Evolutionary conservation across 2,113 vertebrate genomes (phyloP), one percentile per base, ranked within the genome.

Genomic region (Scolopax mira): DNA sequence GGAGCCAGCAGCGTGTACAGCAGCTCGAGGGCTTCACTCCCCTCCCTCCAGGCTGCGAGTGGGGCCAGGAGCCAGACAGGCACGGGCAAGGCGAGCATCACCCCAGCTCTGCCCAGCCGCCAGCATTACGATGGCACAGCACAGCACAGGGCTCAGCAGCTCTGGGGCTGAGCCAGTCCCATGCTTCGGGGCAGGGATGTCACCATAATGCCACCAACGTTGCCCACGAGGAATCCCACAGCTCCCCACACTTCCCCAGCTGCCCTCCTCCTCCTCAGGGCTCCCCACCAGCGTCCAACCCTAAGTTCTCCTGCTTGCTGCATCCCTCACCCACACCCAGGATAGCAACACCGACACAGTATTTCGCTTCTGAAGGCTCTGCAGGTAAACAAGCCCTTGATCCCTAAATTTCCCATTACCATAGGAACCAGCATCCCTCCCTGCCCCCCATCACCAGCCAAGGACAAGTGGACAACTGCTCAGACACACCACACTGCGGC

Each of bases 331-430:
- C 21, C 4, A 1, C 6, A 14, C 51, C 41, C 46, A 54, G 82
- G 41, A 55, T 22, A 48, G 31, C 1, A 0, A 11, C 1, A 4
- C 10, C 1, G 0, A 58, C 48, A 24, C 13, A 37, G 55, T 30
- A 21, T 44, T 74, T 41, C 27, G 11, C 31, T 82, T 77, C 74
- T 9, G 1, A 79, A 67, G 70, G 70, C 57, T 73, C 67, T n/a
- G 66, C 44, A 82, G 48, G 55, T 35, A 55, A 92, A 70, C 46
- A 46, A 89, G 15, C 64, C 52, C 52, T 82, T 7, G 6, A 27
- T 61, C 48, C 64, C 73, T 3, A 35, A 24, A 62, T 28, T 62
- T 30, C 46, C 30, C 39, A 81, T 10, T 79, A n/a, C 86, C 93
- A 57, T 1, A 85, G 80, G 77, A 91, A 83, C 86, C 69, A 21